Base-by-base conservation (phyloP, 2,888 invertebrate species). In the Drosophila mercatorum region DNA sequence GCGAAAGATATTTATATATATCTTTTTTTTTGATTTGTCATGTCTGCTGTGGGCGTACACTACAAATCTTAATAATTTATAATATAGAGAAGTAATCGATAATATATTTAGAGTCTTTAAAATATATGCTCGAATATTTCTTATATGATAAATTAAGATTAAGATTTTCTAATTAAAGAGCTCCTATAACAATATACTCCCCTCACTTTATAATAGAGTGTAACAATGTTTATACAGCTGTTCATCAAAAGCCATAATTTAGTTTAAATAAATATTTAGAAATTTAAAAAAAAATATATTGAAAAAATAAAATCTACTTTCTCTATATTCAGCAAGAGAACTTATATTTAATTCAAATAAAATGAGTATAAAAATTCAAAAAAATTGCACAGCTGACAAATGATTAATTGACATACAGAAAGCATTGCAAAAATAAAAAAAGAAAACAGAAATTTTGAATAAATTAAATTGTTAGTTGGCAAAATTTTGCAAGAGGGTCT, bases 391-490 rank as follows among this genome's bases (percentile, higher is more conserved):
- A 43, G 12, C 12, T 22, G 55, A 22, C 56, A 56, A 43, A 41
- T 43, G 26, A 31, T 56, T 34, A 5, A 56, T 56, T 43, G 12
- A 4, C 17, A 12, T 3, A 22, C 1, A 2, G 12, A 43, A 40
- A 55, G 40, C 38, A 28, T 31, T 31, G 8, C 4, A 12, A 31
- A 4, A 22, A 22, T 17, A 22, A 22, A 22, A 22, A 22, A 28
- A 28, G 7, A 17, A 34, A 53, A 4, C n/a, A 11, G 17, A 28
- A 53, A 53, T 40, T 53, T 38, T 53, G 26, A 53, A 53, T 53
- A 40, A 53, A 40, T 53, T 53, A 40, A n/a, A 67, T 72, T 55
- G 69, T 44, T 44, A 36, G 65, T 40, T 44, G 26, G 34, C 43
- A 47, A 52, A 52, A 28, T 44, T 53, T 59, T 53, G 52, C 26